Base-by-base conservation (phyloP, 2,113 vertebrate species). In the Lycocorax pyrrhopterus region DNA sequence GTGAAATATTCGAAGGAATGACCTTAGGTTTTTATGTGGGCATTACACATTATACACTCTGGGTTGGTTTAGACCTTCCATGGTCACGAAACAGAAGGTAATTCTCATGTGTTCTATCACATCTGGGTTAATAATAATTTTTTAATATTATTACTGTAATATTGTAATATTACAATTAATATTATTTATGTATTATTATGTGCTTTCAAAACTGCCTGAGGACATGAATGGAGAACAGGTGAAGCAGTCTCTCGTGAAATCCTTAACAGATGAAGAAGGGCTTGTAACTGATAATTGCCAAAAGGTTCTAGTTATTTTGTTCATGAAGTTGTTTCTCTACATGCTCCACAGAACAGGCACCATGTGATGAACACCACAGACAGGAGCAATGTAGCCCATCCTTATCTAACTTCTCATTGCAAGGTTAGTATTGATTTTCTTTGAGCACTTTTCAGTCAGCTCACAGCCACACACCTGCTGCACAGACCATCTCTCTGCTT, bases 351-450 rank as follows among this genome's bases (percentile, higher is more conserved):
- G 74, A 94, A 37, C 10, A 32, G 67, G 85, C 82, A 91, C 30
- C 43, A 49, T 69, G 46, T 92, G 86, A 93, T 76, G 75, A 88
- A 92, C 51, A 81, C 55, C 76, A 46, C 68, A 94, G 82, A 90
- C 76, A 80, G 33, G 26, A 51, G 63, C 33, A 58, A 46, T 8
- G 27, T 17, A 79, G 33, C 26, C 72, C 56, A 41, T 58, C 43
- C 44, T 87, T 79, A 93, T 93, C 84, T 29, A 49, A 26, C n/a
- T 85, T 76, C 39, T 73, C n/a, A 4, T 73, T 94, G 88, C 92
- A 94, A 90, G 82, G 72, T 83, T 91, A 94, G 75, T 23, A 94
- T 93, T 4, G 63, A 95, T 96, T 95, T 92, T 87, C 60, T 80
- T 37, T 13, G 13, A 46, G 16, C 67, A 18, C 44, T 94, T 78